A percentile compares a stretch with the other conserved stretches of the same genome.
Conservation (phyloP, 2,888 invertebrate genomes). For the Calameuta idolon region DNA sequence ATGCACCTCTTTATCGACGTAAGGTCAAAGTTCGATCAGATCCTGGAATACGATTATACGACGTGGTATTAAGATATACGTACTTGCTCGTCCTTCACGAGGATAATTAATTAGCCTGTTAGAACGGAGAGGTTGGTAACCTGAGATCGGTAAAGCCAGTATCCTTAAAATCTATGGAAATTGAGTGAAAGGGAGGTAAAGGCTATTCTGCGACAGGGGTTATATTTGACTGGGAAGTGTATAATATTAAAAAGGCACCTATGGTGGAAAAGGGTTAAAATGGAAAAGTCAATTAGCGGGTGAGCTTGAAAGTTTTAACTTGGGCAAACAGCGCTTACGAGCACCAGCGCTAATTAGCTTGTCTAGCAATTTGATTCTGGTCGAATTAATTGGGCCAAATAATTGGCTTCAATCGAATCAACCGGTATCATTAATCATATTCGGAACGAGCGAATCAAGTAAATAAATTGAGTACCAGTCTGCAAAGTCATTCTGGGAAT, state of each 20-base stretch:
- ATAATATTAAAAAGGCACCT: background rate
- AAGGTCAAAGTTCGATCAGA: background rate
- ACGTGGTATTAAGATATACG: background rate
- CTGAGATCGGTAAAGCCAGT: background rate
- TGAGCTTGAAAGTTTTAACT: background rate
- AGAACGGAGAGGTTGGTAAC: background rate
- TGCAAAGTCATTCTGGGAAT: background rate
- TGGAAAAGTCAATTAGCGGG: conserved; percentile 8
- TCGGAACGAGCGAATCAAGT: background rate
- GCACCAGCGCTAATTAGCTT: conserved; percentile 12
- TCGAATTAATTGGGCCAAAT: conserved; percentile 32
- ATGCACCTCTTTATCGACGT: background rate
- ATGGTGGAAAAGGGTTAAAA: background rate
- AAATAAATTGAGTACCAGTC: background rate
- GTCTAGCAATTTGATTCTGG: conserved; percentile 13
- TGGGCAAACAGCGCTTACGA: conserved; percentile 4
- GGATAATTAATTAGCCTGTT: background rate
- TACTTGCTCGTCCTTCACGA: background rate
- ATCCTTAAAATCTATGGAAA: background rate
- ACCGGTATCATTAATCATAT: conserved; percentile 5
- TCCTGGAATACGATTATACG: background rate
- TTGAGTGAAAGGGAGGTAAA: background rate
- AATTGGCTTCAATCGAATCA: conserved; percentile 29
- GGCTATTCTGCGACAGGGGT: background rate
- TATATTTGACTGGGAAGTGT: background rate